Evolutionary conservation across 2,888 invertebrate genomes (phyloP), one percentile per base, ranked within the genome.

Genomic region (Antheraea yamamai): DNA sequence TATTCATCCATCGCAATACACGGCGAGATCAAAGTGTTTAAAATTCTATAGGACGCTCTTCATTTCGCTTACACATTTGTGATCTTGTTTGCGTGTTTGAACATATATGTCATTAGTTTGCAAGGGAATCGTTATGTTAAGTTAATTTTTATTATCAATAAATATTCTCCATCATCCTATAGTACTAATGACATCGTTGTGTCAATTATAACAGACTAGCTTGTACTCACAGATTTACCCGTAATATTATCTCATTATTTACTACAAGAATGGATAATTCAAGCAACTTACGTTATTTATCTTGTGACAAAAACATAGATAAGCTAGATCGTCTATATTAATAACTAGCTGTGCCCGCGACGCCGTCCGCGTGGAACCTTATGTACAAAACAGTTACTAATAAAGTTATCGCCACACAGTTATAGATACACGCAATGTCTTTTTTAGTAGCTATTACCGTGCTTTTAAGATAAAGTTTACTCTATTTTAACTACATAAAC

Each of bases 81-180:
- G 39, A 39, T 39, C n/a, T 70, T 70, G 39, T 70, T 70, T 70
- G 18, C n/a, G 20, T 70, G 20, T 74, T 72, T 51, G 74, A 73
- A 76, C 75, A 78, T 79, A 30, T 16, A 79, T 75, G 74, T 77
- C 76, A 76, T 76, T 76, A 74, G 76, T 79, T 80, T 81, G 66
- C 64, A 20, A 70, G 20, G 70, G 39, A 39, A 70, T n/a, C 39
- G 39, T 8, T 39, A 39, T 3, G 0, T 39, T 39, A 30, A 66
- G 16, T 30, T 66, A 30, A 4, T 30, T 26, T 30, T 26, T 4
- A 66, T 16, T 30, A 30, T 12, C 12, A 47, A 64, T 26, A 10
- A 16, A 26, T 26, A 26, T 26, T 23, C 26, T 26, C 26, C 64
- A 16, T 26, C 26, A 26, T 12, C 4, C 14, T 12, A 61, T 55